phyloP scores from a whole-genome alignment of 2,888 invertebrate genomes.

The Blastobasis adustella region DNA sequence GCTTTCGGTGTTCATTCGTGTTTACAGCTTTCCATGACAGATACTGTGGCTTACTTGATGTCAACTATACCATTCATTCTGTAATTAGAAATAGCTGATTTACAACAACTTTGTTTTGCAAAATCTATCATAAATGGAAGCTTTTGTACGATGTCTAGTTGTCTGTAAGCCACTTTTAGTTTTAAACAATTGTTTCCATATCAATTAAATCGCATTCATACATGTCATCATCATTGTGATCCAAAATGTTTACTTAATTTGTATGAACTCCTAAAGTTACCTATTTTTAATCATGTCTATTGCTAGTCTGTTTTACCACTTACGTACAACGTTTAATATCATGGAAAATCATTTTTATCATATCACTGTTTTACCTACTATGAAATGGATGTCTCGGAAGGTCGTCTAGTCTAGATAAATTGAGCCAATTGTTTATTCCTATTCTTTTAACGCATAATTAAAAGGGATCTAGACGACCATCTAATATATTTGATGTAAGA shows the following conservation, averaged over 20 bases:
- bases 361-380: background rate
- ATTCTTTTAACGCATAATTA: too few relatives aligned
- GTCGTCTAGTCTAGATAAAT: too few relatives aligned
- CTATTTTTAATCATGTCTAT: constrained; percentile 25
- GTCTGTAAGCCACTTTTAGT: constrained; percentile 11
- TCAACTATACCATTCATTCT: too few relatives aligned
- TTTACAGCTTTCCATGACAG: constrained; percentile 57
- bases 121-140: too few relatives aligned
- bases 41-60: constrained; percentile 29
- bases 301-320: constrained; percentile 36
- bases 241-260: background rate
- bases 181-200: constrained; percentile 27
- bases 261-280: constrained; percentile 12
- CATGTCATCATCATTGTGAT: constrained; percentile 17
- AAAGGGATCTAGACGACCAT: too few relatives aligned
- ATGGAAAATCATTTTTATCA: background rate
- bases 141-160: too few relatives aligned
- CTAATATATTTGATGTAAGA: too few relatives aligned
- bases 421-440: too few relatives aligned
- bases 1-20: constrained; percentile 50
- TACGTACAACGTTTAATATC: background rate
- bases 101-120: too few relatives aligned
- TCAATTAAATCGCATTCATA: constrained; percentile 13
- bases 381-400: background rate
- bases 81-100: too few relatives aligned